Evolutionary conservation across 2,888 invertebrate genomes (phyloP).

Genomic region (Chrysomela aeneicollis): DNA sequence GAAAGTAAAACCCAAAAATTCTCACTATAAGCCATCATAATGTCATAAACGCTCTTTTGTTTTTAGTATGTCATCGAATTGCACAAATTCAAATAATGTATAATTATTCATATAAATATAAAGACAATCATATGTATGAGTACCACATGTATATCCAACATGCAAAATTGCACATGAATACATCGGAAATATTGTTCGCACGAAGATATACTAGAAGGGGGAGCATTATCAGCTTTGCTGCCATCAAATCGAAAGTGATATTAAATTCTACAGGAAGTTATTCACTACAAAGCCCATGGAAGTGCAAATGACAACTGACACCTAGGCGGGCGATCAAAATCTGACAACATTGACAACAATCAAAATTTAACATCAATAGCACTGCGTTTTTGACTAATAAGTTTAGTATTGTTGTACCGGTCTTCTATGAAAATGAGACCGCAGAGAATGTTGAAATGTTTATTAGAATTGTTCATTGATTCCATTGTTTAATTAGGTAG

Average conservation of each 20-base stretch:
- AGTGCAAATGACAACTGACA: conserved; percentile 38
- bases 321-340: too few species aligned
- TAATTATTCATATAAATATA: conserved; percentile 37
- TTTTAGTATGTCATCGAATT: conserved; percentile 56
- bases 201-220: conserved; percentile 44
- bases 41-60: conserved; percentile 50
- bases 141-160: conserved; percentile 42
- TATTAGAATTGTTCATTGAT: too few species aligned
- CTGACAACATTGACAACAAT: too few species aligned
- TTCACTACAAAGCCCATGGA: conserved; percentile 55
- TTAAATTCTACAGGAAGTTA: conserved; percentile 49
- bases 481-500: too few species aligned
- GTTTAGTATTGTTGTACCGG: too few species aligned
- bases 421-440: too few species aligned
- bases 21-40: conserved; percentile 58
- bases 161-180: conserved; percentile 56
- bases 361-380: too few species aligned
- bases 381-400: too few species aligned
- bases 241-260: conserved; percentile 54
- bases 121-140: conserved; percentile 36
- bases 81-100: conserved; percentile 51
- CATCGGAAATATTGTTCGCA: conserved; percentile 48
- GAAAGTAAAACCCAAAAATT: conserved; percentile 47
- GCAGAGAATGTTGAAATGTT: too few species aligned
- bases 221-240: conserved; percentile 58